These are phyloP conservation scores for Nautilus pompilius DNA, from an alignment of 1,140 invertebrate genomes.

Conservation along the genomic window DNA sequence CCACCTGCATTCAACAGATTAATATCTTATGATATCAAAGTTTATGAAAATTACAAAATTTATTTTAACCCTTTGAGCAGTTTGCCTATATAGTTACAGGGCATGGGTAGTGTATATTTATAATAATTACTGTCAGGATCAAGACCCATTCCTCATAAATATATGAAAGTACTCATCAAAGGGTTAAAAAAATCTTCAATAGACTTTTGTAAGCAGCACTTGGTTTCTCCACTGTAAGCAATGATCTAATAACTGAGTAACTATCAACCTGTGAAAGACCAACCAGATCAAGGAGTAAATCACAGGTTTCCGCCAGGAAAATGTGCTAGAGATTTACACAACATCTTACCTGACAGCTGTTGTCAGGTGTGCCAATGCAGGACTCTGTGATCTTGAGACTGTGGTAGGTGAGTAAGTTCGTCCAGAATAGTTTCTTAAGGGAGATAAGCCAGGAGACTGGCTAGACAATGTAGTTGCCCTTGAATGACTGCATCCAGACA, in stretches of 20 bases:
- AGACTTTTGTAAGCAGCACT: too few species aligned
- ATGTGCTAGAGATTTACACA: too few species aligned
- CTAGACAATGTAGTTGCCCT: constrained; percentile 14
- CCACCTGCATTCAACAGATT: too few species aligned
- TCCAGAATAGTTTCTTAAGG: constrained; percentile 36
- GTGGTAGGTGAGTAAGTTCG: constrained; percentile 36
- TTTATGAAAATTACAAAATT: too few species aligned
- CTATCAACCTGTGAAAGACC: not conserved
- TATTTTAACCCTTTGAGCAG: too few species aligned
- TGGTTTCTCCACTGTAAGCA: not conserved
- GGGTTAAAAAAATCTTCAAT: too few species aligned
- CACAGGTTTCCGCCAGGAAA: not conserved
- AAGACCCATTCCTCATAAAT: too few species aligned
- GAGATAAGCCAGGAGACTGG: constrained; percentile 43
- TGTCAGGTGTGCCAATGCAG: constrained; percentile 6
- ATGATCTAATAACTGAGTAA: not conserved
- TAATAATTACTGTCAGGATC: too few species aligned
- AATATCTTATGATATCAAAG: too few species aligned
- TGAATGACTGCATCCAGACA: constrained; percentile 32
- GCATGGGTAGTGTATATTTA: too few species aligned
- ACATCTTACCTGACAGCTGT: constrained; percentile 18
- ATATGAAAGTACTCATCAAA: too few species aligned
- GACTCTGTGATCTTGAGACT: constrained; percentile 7
- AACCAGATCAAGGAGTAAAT: not conserved
- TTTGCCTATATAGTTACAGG: too few species aligned